Evolutionary conservation across 2,113 vertebrate genomes (phyloP).

Genomic region (Plecturocebus donacophilus): DNA sequence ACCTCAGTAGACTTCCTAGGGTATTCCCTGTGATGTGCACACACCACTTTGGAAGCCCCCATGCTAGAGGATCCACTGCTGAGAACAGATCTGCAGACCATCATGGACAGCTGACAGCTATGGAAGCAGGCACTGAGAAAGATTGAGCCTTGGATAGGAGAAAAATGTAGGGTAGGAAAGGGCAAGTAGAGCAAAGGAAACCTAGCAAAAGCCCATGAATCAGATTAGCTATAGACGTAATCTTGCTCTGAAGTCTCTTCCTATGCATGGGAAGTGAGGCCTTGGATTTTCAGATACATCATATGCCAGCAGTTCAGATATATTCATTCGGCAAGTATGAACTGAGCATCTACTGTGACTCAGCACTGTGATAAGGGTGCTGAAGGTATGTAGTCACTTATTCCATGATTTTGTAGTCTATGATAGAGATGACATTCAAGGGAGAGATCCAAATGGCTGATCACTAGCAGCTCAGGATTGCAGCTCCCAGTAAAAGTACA

Average conservation of each 20-base stretch:
- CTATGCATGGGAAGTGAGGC: background rate
- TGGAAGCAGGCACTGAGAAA: background rate
- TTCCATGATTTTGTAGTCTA: background rate
- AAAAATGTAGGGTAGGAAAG: background rate
- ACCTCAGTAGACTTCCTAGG: background rate
- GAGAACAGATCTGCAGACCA: background rate
- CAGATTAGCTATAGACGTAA: background rate
- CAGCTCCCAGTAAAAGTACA: too few species aligned
- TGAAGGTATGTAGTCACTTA: background rate
- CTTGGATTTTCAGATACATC: background rate
- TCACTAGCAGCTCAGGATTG: too few species aligned
- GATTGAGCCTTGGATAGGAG: background rate
- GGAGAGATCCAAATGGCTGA: too few species aligned
- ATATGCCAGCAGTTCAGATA: background rate
- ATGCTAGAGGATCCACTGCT: background rate
- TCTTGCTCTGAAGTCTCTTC: background rate
- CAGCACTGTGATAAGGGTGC: background rate
- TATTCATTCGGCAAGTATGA: background rate
- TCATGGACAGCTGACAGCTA: background rate
- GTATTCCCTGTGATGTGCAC: background rate
- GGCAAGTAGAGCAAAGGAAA: background rate
- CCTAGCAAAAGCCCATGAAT: background rate
- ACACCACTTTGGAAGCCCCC: background rate
- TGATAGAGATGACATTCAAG: background rate
- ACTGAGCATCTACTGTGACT: too few species aligned